Evolutionary conservation across 1,140 invertebrate genomes (phyloP).

Genomic region (Panagrolaimus sp.): DNA sequence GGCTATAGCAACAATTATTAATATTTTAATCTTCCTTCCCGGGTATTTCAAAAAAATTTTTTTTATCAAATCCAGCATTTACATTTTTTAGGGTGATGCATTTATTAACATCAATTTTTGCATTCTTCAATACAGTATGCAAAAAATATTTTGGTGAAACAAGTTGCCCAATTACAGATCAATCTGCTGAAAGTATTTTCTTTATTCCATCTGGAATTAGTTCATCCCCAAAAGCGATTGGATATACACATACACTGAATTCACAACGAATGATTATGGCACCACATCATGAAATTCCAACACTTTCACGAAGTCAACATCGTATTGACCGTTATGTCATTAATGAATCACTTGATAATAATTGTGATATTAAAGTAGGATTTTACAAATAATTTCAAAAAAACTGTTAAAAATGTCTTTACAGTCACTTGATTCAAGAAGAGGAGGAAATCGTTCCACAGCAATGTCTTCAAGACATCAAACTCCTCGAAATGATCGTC

Average conservation of each 20-base stretch:
- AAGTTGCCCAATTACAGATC: constrained; percentile 25
- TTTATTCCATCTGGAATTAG: constrained; percentile 29
- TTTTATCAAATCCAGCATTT: background rate
- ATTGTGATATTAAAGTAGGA: constrained; percentile 6
- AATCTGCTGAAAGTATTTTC: constrained; percentile 37
- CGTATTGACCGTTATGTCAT: constrained; percentile 2
- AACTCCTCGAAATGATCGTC: constrained; percentile 24
- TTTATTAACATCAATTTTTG: constrained; percentile 32
- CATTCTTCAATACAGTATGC: constrained; percentile 14
- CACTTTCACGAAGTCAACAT: constrained; percentile 11
- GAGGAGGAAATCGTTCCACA: constrained; percentile 1
- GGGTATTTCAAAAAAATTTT: constrained; percentile 27
- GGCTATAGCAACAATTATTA: constrained; percentile 23
- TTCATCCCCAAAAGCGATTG: constrained; percentile 15
- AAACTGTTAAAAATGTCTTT: background rate
- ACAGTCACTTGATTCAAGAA: constrained; percentile 13
- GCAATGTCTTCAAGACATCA: constrained; percentile 22
- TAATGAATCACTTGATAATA: constrained; percentile 7
- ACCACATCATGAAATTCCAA: background rate
- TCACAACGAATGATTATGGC: constrained; percentile 20
- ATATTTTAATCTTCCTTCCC: constrained; percentile 29
- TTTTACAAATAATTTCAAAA: constrained; percentile 12
- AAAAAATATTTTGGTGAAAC: constrained; percentile 36
- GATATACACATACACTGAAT: constrained; percentile 15
- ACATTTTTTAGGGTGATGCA: constrained; percentile 28